phyloP scores from a whole-genome alignment of 2,888 invertebrate species.

The Raillietiella orientalis region DNA sequence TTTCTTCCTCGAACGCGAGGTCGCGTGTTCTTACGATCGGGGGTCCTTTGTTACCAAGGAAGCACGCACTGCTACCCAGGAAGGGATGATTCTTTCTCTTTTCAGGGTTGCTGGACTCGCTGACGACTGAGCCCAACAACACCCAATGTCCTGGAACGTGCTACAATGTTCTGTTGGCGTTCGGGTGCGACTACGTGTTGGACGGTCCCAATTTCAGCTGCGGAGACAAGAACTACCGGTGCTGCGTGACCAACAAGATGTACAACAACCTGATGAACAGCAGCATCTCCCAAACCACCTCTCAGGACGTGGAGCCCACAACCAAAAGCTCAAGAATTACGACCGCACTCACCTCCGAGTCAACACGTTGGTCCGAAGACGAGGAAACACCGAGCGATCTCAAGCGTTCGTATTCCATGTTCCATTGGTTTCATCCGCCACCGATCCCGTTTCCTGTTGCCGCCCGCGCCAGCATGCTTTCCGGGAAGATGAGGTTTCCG shows the following conservation, averaged over 20 bases:
- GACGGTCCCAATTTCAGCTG: slow-evolving; percentile 8
- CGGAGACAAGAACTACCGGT: slow-evolving; percentile 8
- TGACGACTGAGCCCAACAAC: slow-evolving; percentile 11
- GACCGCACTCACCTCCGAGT: too few relatives aligned
- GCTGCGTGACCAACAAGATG: slow-evolving; percentile 8
- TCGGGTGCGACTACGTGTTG: slow-evolving; percentile 46
- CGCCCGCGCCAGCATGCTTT: too few relatives aligned
- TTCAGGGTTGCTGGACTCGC: slow-evolving; percentile 1
- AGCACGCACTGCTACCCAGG: slow-evolving; percentile 4
- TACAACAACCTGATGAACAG: not conserved
- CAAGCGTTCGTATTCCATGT: too few relatives aligned
- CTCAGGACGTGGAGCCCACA: too few relatives aligned
- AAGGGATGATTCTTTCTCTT: slow-evolving; percentile 1
- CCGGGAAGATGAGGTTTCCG: too few relatives aligned
- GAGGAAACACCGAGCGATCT: too few relatives aligned
- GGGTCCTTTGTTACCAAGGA: slow-evolving; percentile 2
- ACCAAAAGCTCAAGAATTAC: not conserved
- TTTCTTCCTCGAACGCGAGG: too few relatives aligned
- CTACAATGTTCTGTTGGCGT: slow-evolving; percentile 47
- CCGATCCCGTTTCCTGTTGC: too few relatives aligned
- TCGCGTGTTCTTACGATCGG: slow-evolving; percentile 1
- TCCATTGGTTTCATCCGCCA: too few relatives aligned
- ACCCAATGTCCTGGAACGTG: slow-evolving; percentile 55
- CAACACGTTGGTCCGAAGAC: too few relatives aligned
- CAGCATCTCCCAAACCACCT: not conserved